Base-by-base conservation (phyloP, 2,113 vertebrate species). In the Mastomys natalensis region DNA sequence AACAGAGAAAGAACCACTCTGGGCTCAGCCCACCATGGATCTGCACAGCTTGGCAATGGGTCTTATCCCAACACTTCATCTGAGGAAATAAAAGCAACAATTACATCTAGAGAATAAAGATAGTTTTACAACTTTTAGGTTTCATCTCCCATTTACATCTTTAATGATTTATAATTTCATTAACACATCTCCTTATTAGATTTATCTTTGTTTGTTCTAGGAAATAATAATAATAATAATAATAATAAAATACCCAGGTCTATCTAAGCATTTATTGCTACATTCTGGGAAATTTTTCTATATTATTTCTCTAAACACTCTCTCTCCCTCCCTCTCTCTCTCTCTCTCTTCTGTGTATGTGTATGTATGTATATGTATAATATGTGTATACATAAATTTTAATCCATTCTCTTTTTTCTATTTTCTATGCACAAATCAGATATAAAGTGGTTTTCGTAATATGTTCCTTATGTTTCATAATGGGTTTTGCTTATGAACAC, bases 361-460 rank as follows among this genome's bases (percentile, higher is more conserved):
- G 7, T 64, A 2, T 64, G 24, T 62, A 6, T 62, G 0, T 62
- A 6, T 62, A 8, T 62, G 8, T 62, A 24, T 60, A 12, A 12
- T 60, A 22, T 62, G 8, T 62, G 7, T 64, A 19, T 72, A n/a
- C 3, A n/a, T 40, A 9, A 10, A 10, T 40, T 40, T 40, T 24
- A 12, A 74, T 43, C 19, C 24, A 72, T 73, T 84, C 40, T 87
- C 51, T 51, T 37, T 22, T 72, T 81, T 22, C 24, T 3, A 84
- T 66, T 85, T 97, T 95, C 11, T 60, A 19, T 13, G 37, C 3
- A 89, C 58, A 90, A 82, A 55, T 4, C 68, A 95, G 64, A 77
- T 8, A 58, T 53, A 88, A 93, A 86, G 72, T 93, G n/a, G 45
- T 80, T 60, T 73, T 34, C 93, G 10, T 93, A 76, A 22, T 92